A percentile compares a stretch with the other conserved stretches of the same genome.
Evolutionary conservation across 2,113 vertebrate species (phyloP).

Genomic region (Bufo gargarizans): DNA sequence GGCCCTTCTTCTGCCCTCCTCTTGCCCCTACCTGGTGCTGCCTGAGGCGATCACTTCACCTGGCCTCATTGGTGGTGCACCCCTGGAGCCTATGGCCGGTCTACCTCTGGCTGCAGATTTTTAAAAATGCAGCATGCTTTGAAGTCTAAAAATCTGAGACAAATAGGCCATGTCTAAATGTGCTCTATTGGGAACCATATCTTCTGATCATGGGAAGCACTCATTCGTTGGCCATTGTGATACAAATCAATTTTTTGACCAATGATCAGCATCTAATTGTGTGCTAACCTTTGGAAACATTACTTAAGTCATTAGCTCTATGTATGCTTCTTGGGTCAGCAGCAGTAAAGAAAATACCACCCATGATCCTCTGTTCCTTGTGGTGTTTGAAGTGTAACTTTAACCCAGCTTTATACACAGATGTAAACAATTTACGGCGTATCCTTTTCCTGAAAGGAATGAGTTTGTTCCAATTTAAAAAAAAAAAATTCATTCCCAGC

Average conservation of each 20-base stretch:
- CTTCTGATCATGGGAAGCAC: not conserved
- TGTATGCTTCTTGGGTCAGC: not conserved
- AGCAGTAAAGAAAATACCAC: not conserved
- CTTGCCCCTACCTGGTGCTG: no score
- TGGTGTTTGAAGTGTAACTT: slow-evolving; percentile 19
- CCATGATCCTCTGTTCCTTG: not conserved
- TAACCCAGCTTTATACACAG: not conserved
- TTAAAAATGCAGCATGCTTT: no score
- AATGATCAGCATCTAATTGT: not conserved
- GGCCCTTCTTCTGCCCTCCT: no score
- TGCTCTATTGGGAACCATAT: not conserved
- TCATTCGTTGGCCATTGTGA: not conserved
- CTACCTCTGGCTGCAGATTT: no score
- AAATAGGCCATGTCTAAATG: not conserved
- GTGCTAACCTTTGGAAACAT: not conserved
- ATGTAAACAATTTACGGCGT: slow-evolving; percentile 38
- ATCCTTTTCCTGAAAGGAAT: slow-evolving; percentile 41
- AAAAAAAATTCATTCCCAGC: slow-evolving; percentile 34
- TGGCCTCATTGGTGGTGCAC: no score
- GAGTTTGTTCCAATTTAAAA: slow-evolving; percentile 46
- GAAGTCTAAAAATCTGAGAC: not conserved
- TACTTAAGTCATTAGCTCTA: not conserved
- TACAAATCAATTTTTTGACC: not conserved
- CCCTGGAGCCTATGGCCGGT: no score
- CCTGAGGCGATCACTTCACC: no score